A percentile compares a stretch with the other conserved stretches of the same genome.
Evolutionary conservation across 2,113 vertebrate genomes (phyloP).

Genomic region (Paramisgurnus dabryanus): DNA sequence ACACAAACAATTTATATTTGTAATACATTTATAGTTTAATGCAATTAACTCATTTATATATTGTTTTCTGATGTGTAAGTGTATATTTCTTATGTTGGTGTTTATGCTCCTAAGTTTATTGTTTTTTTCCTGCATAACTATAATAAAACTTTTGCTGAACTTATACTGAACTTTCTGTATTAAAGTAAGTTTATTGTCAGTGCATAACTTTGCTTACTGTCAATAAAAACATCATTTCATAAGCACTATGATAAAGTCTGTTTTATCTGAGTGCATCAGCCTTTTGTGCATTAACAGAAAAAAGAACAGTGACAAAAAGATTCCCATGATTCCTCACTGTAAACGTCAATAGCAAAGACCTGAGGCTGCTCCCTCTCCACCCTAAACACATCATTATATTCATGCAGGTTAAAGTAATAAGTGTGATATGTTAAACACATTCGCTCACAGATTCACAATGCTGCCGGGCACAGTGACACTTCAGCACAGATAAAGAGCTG

Average conservation of each 20-base stretch:
- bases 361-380: not conserved
- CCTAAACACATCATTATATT: no score
- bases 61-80: no score
- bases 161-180: no score
- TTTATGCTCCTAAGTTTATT: no score
- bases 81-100: no score
- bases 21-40: not conserved
- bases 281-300: not conserved
- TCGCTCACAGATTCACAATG: slow-evolving; percentile 14
- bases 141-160: no score
- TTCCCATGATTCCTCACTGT: slow-evolving; percentile 43
- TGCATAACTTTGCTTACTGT: not conserved
- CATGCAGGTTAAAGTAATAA: no score
- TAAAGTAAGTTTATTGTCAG: no score
- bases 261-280: not conserved
- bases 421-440: not conserved
- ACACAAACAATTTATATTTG: not conserved
- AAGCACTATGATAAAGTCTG: no score
- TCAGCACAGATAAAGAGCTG: slow-evolving; percentile 23
- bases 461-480: slow-evolving; percentile 40
- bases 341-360: slow-evolving; percentile 49
- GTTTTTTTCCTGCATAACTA: no score
- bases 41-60: no score
- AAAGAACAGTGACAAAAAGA: slow-evolving; percentile 28
- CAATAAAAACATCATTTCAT: not conserved